Evolutionary conservation across 2,113 vertebrate genomes (phyloP).

Genomic region (Nansenia antarctica): DNA sequence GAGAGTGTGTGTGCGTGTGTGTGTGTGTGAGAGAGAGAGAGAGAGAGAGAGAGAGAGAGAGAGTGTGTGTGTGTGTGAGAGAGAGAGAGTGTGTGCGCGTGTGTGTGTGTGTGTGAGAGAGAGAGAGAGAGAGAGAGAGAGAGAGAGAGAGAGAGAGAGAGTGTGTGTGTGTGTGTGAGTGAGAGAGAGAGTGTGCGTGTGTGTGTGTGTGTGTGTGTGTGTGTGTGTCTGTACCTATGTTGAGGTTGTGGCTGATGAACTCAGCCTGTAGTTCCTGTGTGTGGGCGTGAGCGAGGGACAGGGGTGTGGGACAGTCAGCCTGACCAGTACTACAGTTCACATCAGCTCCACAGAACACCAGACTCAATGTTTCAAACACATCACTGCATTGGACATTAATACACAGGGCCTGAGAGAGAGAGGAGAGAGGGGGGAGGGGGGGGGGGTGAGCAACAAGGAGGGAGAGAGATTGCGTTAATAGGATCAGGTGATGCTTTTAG

Average conservation of each 20-base stretch:
- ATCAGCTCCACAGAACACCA: constrained; percentile 92
- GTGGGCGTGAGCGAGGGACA: constrained; percentile 79
- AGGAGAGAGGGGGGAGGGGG: background rate
- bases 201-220: background rate
- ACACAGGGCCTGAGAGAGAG: constrained; percentile 82
- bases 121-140: too few species aligned
- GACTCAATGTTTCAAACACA: constrained; percentile 87
- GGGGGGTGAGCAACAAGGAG: background rate
- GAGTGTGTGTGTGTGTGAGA: background rate
- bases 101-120: too few species aligned
- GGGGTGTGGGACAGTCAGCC: constrained; percentile 71
- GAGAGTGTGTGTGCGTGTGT: background rate
- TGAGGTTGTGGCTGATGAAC: constrained; percentile 86
- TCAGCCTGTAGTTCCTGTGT: constrained; percentile 87
- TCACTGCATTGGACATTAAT: constrained; percentile 88
- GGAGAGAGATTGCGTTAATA: constrained; percentile 12
- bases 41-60: too few species aligned
- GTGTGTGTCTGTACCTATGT: constrained; percentile 74
- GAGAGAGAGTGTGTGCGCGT: too few species aligned
- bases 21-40: too few species aligned
- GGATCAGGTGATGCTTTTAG: constrained; percentile 23
- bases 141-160: too few species aligned
- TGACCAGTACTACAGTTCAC: constrained; percentile 83
- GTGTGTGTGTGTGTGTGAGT: too few species aligned
- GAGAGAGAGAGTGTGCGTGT: background rate